These are phyloP conservation scores for Eretmocerus hayati DNA, from an alignment of 2,888 invertebrate genomes.

Conservation along the genomic window DNA sequence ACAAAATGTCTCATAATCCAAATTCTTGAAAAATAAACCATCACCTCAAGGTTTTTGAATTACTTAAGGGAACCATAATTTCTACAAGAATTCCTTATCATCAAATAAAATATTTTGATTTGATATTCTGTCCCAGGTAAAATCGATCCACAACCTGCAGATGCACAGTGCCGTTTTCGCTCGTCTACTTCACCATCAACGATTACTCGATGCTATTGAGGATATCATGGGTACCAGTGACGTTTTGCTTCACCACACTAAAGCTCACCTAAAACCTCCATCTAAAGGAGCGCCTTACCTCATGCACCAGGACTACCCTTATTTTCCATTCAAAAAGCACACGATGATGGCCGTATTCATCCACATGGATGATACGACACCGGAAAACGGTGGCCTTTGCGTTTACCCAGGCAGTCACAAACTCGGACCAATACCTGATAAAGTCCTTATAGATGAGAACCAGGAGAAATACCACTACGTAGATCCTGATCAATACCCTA, in stretches of 20 bases:
- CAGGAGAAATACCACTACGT: slow-evolving; percentile 49
- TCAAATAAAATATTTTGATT: background rate
- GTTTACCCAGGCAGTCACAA: slow-evolving; percentile 57
- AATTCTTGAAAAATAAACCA: no score
- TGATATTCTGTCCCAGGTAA: no score
- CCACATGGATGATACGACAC: slow-evolving; percentile 53
- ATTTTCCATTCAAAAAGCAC: slow-evolving; percentile 55
- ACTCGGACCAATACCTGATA: slow-evolving; percentile 52
- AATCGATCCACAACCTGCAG: slow-evolving; percentile 56
- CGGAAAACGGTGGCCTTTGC: slow-evolving; percentile 54
- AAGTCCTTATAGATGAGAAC: slow-evolving; percentile 43
- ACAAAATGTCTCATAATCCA: no score
- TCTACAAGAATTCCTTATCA: background rate
- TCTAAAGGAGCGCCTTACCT: slow-evolving; percentile 55
- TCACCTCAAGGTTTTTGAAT: no score
- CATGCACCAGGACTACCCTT: slow-evolving; percentile 58
- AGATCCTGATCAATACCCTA: slow-evolving; percentile 48
- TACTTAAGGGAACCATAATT: background rate
- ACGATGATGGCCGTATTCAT: slow-evolving; percentile 56
- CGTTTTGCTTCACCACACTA: slow-evolving; percentile 56
- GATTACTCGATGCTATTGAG: slow-evolving; percentile 51
- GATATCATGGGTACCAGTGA: slow-evolving; percentile 52
- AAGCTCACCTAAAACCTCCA: slow-evolving; percentile 56
- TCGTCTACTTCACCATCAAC: slow-evolving; percentile 47
- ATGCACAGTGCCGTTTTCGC: slow-evolving; percentile 53